Conservation (phyloP, 2,113 vertebrate species). For the Lasiurus cinereus region DNA sequence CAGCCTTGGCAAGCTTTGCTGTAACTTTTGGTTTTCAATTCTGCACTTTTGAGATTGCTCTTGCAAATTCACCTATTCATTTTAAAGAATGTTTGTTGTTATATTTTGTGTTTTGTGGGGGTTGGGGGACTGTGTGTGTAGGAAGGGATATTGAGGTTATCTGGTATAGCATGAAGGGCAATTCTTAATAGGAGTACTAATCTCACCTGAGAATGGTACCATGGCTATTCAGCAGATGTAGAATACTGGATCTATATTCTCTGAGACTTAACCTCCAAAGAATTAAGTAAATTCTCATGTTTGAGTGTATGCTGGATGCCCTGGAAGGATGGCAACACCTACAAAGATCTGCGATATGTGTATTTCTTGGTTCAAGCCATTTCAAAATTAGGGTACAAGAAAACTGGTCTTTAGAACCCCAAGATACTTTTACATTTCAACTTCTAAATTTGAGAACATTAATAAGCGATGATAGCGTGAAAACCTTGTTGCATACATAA, state of each 20-base stretch:
- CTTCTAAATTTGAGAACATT: slow-evolving; percentile 24
- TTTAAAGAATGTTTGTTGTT: background rate
- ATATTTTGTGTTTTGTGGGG: no score
- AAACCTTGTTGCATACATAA: slow-evolving; percentile 37
- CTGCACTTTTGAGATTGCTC: background rate
- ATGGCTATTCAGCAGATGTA: background rate
- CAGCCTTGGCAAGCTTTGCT: background rate
- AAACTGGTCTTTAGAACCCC: slow-evolving; percentile 1
- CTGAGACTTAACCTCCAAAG: background rate
- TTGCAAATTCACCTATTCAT: background rate
- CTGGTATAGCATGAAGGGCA: background rate
- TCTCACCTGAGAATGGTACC: background rate
- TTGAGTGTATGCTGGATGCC: background rate
- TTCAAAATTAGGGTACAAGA: background rate
- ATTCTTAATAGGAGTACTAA: background rate
- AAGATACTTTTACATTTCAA: slow-evolving; percentile 3
- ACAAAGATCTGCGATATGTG: background rate
- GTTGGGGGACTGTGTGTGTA: background rate
- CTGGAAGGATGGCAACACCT: background rate
- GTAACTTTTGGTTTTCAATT: background rate
- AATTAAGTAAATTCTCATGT: background rate
- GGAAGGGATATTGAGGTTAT: background rate
- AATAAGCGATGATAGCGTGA: slow-evolving; percentile 19
- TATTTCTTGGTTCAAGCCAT: slow-evolving; percentile 3
- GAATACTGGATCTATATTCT: background rate